A percentile compares a stretch with the other conserved stretches of the same genome.
Evolutionary conservation across 2,888 invertebrate genomes (phyloP).

Genomic region (Nomada flava): DNA sequence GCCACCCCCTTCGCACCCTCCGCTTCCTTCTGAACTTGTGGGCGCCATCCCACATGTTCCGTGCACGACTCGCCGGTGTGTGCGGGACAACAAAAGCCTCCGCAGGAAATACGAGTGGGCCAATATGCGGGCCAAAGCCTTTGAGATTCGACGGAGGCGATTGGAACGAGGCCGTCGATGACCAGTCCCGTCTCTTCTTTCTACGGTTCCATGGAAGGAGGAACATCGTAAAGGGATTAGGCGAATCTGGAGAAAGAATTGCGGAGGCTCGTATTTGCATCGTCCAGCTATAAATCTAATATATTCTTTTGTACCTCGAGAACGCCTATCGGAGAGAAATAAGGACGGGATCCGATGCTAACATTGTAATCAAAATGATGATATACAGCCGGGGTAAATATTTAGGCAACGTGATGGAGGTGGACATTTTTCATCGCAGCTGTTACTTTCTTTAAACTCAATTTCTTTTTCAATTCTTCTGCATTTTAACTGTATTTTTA

Average conservation of each 20-base stretch:
- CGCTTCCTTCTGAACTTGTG: constrained; percentile 34
- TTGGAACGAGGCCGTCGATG: constrained; percentile 59
- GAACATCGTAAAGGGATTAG: constrained; percentile 59
- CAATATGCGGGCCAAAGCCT: constrained; percentile 75
- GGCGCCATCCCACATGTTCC: constrained; percentile 41
- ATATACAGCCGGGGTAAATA: no score
- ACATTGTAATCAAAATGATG: no score
- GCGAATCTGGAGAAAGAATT: constrained; percentile 47
- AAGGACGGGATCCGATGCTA: no score
- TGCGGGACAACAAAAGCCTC: constrained; percentile 64
- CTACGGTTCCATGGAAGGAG: background rate
- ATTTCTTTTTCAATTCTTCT: no score
- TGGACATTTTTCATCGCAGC: no score
- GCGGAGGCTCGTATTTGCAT: constrained; percentile 51
- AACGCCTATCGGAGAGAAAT: no score
- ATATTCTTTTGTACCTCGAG: constrained; percentile 22
- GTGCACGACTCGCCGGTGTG: background rate
- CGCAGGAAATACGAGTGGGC: constrained; percentile 63
- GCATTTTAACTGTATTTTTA: no score
- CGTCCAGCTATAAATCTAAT: constrained; percentile 54
- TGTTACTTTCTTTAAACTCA: no score
- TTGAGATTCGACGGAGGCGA: constrained; percentile 70
- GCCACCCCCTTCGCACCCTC: constrained; percentile 34
- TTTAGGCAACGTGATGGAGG: no score
- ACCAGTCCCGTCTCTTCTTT: constrained; percentile 35